phyloP scores from a whole-genome alignment of 2,797 vertebrate genomes.

The Dallia pectoralis region DNA sequence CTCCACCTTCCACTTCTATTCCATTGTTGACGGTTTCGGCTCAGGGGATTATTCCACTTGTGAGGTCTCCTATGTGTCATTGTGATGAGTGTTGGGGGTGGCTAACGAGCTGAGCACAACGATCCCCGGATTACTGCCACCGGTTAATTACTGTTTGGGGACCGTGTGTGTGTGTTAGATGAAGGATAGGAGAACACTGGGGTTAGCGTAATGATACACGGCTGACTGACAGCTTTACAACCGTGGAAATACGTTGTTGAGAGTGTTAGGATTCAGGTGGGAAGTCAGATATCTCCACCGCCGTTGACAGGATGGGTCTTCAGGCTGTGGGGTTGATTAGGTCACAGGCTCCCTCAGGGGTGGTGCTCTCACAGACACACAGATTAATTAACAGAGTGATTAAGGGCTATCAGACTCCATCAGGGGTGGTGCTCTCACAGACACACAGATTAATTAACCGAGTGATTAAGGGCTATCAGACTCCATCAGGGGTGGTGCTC shows the following conservation, averaged over 20 bases:
- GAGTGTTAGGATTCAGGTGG: background rate
- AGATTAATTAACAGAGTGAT: background rate
- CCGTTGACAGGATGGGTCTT: constrained; percentile 16
- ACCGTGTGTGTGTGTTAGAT: background rate
- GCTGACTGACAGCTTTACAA: constrained; percentile 15
- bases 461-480: too few species aligned
- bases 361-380: background rate
- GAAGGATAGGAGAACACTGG: background rate
- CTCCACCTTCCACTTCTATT: background rate
- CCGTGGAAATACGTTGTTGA: background rate
- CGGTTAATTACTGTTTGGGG: constrained; percentile 71
- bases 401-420: background rate
- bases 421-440: background rate
- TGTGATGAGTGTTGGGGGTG: constrained; percentile 1
- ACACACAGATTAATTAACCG: background rate
- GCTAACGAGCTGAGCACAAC: constrained; percentile 24
- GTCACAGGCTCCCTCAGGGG: constrained; percentile 8
- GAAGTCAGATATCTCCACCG: constrained; percentile 6
- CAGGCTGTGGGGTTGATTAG: constrained; percentile 20
- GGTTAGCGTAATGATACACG: constrained; percentile 11
- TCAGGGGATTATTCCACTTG: constrained; percentile 53
- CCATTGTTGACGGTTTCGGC: background rate
- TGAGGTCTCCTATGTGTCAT: constrained; percentile 51
- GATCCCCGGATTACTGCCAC: constrained; percentile 40
- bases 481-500: background rate